Base-by-base conservation (phyloP, 2,888 invertebrate genomes). In the Oxyteleia sp. region DNA sequence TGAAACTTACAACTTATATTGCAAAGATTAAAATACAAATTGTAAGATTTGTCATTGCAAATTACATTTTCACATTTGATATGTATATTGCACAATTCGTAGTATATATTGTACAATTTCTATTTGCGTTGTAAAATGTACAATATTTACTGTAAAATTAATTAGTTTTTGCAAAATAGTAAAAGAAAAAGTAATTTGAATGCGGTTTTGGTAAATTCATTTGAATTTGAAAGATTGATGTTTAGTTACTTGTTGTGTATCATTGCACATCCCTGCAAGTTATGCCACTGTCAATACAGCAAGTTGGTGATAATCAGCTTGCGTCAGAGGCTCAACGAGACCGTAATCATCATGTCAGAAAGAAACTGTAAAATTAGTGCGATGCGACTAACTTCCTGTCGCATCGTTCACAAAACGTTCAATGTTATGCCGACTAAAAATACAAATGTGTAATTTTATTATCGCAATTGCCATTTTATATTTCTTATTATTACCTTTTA, bases 321-420 rank as follows among this genome's bases (percentile, higher is more conserved):
- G 80, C 76, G 75, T 76, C 59, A 76, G 53, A 79, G 75, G 57
- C 83, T 83, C 83, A 79, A 83, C 79, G 69, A 83, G 79, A 83
- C 79, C 80, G 76, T 84, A 76, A 76, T 80, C 64, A 76, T 23
- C 45, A 41, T 57, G 68, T 29, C 35, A 59, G 51, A 64, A 35
- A 55, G 68, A 78, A 76, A 41, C n/a, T 63, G 11, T 20, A 43
- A 71, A 78, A 82, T 68, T 75, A 75, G 38, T 32, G 41, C 18
- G 51, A 71, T 68, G 16, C 18, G 32, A 66, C 59, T 45, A 71
- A 82, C 64, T 59, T 72, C 23, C 61, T 38, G 69, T 51, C 59
- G 35, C 13, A 53, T 23, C 15, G 45, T 57, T 55, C 49, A 53
- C 35, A 47, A 53, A 35, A 49, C 23, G 43, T 68, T 55, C n/a